phyloP scores from a whole-genome alignment of 2,888 invertebrate species.

The Trisateles emortualis region DNA sequence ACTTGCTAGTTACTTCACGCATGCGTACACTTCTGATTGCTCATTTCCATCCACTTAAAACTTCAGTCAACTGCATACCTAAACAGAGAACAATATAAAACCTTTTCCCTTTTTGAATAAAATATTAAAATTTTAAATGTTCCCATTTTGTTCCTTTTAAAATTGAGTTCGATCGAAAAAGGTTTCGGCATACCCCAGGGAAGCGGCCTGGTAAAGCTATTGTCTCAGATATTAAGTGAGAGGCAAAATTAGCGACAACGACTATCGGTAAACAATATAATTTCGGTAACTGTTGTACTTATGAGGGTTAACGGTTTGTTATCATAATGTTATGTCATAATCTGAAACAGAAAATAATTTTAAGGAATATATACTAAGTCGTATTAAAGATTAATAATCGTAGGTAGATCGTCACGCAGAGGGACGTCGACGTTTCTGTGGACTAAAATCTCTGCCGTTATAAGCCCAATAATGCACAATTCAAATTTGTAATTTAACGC shows the following conservation, averaged over 20 bases:
- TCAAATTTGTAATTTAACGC: not conserved
- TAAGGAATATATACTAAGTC: no score
- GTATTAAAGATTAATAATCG: no score
- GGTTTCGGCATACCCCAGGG: slow-evolving; percentile 15
- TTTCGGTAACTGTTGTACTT: slow-evolving; percentile 4
- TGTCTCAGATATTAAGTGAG: slow-evolving; percentile 15
- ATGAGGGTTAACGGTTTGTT: slow-evolving; percentile 2
- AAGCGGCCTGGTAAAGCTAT: slow-evolving; percentile 17
- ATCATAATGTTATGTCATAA: not conserved
- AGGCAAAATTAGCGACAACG: slow-evolving; percentile 8
- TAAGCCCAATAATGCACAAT: not conserved
- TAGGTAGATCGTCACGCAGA: no score
- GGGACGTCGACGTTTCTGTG: no score
- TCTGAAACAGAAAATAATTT: not conserved
- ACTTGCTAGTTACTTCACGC: not conserved
- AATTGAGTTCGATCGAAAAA: slow-evolving; percentile 29
- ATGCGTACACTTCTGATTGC: not conserved
- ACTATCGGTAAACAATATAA: slow-evolving; percentile 10
- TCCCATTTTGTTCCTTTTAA: slow-evolving; percentile 15
- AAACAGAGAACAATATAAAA: not conserved
- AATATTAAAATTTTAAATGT: slow-evolving; percentile 13
- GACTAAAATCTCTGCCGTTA: no score
- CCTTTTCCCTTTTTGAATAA: not conserved
- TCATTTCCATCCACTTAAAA: not conserved
- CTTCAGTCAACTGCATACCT: not conserved